Evolutionary conservation across 2,113 vertebrate genomes (phyloP).

Genomic region (Platysternon megacephalum): DNA sequence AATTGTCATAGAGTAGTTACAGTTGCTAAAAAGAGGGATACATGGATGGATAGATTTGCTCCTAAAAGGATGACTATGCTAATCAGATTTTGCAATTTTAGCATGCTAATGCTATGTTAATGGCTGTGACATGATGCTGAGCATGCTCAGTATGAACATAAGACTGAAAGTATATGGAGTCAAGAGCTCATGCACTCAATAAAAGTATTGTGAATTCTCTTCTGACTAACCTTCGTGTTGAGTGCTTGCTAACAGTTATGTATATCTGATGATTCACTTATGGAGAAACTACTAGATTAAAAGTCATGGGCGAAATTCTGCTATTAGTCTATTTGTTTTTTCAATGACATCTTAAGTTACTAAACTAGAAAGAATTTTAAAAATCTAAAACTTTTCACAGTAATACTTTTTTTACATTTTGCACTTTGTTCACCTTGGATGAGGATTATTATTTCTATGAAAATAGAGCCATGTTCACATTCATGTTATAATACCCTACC

Average conservation of each 20-base stretch:
- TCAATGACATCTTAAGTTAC: not conserved
- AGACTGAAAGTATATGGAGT: not conserved
- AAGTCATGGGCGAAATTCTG: not conserved
- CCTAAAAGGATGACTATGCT: not conserved
- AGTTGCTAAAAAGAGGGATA: not conserved
- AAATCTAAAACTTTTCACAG: not conserved
- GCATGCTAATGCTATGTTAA: not conserved
- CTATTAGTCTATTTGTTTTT: not conserved
- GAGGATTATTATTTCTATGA: not conserved
- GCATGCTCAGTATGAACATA: not conserved
- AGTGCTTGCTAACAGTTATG: not conserved
- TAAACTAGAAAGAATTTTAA: not conserved
- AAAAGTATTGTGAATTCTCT: not conserved
- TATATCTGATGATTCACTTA: not conserved
- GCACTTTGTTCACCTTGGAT: not conserved
- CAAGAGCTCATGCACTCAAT: not conserved
- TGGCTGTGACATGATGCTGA: accelerated
- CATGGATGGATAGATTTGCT: not conserved
- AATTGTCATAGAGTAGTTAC: not conserved
- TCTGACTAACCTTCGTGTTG: not conserved
- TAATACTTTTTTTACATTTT: not conserved
- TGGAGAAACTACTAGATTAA: not conserved
- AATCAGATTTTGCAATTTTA: not conserved
- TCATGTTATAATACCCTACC: not conserved
- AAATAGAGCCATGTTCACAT: accelerated